phyloP scores from a whole-genome alignment of 2,797 vertebrate genomes.

The Ambastaia sidthimunki region DNA sequence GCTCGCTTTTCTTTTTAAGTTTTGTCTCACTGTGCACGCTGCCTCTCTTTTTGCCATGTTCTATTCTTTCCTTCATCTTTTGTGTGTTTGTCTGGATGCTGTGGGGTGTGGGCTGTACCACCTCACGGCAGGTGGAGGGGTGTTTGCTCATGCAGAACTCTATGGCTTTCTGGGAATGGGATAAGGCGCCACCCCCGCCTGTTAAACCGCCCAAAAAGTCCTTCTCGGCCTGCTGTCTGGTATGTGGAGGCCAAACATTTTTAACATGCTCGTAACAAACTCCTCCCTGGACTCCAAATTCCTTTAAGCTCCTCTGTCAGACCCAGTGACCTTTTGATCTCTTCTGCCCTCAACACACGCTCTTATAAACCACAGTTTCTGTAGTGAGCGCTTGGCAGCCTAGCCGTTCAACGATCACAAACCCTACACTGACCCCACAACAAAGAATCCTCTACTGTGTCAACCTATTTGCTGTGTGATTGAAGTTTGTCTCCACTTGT shows the following conservation, averaged over 20 bases:
- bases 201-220: conserved; percentile 93
- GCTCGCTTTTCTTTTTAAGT: not conserved
- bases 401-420: conserved; percentile 2
- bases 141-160: conserved; percentile 88
- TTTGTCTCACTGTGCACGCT: conserved; percentile 71
- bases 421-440: not conserved
- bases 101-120: conserved; percentile 57
- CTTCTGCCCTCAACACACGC: conserved; percentile 7
- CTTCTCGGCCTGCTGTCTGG: conserved; percentile 92
- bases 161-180: conserved; percentile 95
- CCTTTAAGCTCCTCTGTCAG: not conserved
- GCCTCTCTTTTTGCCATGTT: conserved; percentile 51
- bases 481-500: not conserved
- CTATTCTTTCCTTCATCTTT: conserved; percentile 56
- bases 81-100: conserved; percentile 46
- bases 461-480: conserved; percentile 3
- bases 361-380: not conserved
- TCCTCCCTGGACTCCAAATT: not conserved
- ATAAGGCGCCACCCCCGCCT: conserved; percentile 84
- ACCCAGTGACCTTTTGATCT: conserved; percentile 38
- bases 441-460: conserved; percentile 7
- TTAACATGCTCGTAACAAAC: conserved; percentile 44
- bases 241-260: conserved; percentile 79
- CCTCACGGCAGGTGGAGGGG: conserved; percentile 83
- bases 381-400: not conserved